Evolutionary conservation across 1,140 invertebrate genomes (phyloP).

Genomic region (Nasonia vitripennis): DNA sequence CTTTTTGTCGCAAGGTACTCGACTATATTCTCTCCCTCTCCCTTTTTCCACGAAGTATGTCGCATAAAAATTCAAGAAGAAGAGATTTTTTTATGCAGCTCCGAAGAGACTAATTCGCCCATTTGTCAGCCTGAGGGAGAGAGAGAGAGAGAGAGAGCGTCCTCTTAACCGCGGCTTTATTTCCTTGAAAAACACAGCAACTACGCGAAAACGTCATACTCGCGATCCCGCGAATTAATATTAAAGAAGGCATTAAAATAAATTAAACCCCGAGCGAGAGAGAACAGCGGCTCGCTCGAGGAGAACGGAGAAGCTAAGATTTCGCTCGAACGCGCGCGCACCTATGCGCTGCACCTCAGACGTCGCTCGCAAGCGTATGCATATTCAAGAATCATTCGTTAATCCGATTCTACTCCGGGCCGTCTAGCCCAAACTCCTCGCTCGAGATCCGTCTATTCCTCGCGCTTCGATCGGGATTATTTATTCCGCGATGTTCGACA

Average conservation of each 20-base stretch:
- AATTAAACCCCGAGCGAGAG: background rate
- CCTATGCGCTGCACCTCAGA: background rate
- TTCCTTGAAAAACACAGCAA: background rate
- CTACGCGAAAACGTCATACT: no score
- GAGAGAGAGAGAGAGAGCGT: background rate
- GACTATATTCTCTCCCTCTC: background rate
- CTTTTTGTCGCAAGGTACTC: slow-evolving; percentile 56
- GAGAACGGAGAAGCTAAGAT: background rate
- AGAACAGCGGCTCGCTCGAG: no score
- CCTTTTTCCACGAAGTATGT: background rate
- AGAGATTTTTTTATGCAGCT: background rate
- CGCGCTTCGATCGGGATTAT: background rate
- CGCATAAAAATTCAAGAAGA: background rate
- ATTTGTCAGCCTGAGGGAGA: background rate
- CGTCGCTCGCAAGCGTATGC: background rate
- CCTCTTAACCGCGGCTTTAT: background rate
- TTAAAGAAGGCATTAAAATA: background rate
- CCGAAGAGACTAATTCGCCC: background rate
- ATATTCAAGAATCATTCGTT: slow-evolving; percentile 24
- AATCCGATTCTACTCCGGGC: background rate
- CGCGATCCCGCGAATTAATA: background rate
- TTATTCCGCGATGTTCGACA: background rate
- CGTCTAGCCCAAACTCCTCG: background rate
- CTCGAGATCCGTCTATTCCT: background rate
- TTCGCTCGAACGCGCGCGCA: background rate